Evolutionary conservation across 2,888 invertebrate genomes (phyloP), one percentile per base, ranked within the genome.

Genomic region (Arctia plantaginis): DNA sequence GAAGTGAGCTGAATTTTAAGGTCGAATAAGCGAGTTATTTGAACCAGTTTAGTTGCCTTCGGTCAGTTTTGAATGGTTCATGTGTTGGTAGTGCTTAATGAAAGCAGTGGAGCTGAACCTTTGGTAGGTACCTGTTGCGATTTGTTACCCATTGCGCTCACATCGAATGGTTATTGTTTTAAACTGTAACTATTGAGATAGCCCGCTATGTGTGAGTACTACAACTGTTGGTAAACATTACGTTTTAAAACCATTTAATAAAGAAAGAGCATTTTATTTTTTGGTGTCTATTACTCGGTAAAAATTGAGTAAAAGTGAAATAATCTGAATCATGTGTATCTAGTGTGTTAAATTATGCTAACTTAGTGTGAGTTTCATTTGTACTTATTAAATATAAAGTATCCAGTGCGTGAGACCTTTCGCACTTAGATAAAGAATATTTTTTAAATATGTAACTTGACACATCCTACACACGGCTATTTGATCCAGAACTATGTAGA

Each of bases 51-150:
- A 80, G 78, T 78, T 79, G 77, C 76, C 81, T 76, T 82, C 77
- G 86, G 87, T 82, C 85, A 86, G 88, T 88, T 85, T 86, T 88
- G 85, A 88, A 87, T 85, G 85, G 85, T 71, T 77, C 74, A 77
- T 83, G 78, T 83, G 82, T 82, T 82, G 85, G 85, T 78, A 59
- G 69, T 27, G 79, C 70, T 80, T 84, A 85, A 85, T 85, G 83
- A 84, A 84, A 83, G 78, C 83, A 62, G 79, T 77, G 69, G 66
- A 80, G 82, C 76, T 77, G 72, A 73, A 76, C 73, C 73, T 79
- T 77, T 72, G 51, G 73, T 39, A 39, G 35, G 35, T 78, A 84
- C 85, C 82, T 84, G 84, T 85, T 85, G 84, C 85, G 66, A 80
- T 76, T 69, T 71, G 80, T 76, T 77, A 73, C 72, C 74, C 71